Conservation (phyloP, 2,797 vertebrate species). For the Astyanax mexicanus region DNA sequence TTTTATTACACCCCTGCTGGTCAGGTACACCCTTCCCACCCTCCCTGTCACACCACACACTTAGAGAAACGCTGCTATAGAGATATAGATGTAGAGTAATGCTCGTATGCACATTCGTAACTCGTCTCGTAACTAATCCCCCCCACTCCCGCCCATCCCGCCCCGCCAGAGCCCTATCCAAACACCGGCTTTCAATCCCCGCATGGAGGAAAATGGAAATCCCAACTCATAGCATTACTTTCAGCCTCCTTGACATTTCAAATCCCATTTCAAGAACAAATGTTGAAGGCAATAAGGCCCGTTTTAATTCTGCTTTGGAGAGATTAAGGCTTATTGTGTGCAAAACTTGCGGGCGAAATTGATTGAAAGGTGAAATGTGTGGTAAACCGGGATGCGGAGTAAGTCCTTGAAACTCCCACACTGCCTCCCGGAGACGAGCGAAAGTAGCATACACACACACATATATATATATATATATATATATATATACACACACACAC, state of each 20-base stretch:
- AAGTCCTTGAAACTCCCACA: slow-evolving; percentile 70
- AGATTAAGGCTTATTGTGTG: slow-evolving; percentile 71
- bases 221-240: slow-evolving; percentile 75
- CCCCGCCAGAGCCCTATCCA: slow-evolving; percentile 14
- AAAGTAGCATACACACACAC: neutral
- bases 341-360: slow-evolving; percentile 47
- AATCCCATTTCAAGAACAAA: slow-evolving; percentile 82
- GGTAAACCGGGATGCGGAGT: slow-evolving; percentile 59
- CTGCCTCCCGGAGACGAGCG: slow-evolving; percentile 39
- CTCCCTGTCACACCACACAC: too few species aligned
- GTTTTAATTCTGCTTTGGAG: slow-evolving; percentile 69
- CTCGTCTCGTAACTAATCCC: neutral
- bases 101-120: neutral
- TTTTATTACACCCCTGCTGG: too few species aligned
- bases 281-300: slow-evolving; percentile 68
- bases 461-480: neutral
- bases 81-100: neutral
- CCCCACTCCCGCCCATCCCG: slow-evolving; percentile 6
- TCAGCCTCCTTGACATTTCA: slow-evolving; percentile 78
- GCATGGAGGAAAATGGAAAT: slow-evolving; percentile 74
- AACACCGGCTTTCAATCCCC: slow-evolving; percentile 35
- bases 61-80: too few species aligned
- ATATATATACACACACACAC: neutral
- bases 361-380: slow-evolving; percentile 67
- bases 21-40: too few species aligned